Percentiles rank a stretch among this genome's conserved stretches.
Conservation (phyloP, 2,888 invertebrate genomes). For the Gryllus longicercus region DNA sequence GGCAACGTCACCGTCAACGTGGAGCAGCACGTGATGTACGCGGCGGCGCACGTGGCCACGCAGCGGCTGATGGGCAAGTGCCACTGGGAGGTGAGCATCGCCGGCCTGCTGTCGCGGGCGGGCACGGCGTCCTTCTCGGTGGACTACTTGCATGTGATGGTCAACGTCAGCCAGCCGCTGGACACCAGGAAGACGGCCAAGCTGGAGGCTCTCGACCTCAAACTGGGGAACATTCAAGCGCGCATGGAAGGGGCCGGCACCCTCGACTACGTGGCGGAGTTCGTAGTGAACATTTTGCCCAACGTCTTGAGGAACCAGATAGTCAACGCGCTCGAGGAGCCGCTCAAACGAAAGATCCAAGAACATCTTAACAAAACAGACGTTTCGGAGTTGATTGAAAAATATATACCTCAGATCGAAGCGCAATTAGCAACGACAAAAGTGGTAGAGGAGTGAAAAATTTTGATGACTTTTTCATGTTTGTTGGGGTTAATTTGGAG, state of each 20-base stretch:
- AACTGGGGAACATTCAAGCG: conserved; percentile 73
- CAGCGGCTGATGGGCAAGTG: conserved; percentile 73
- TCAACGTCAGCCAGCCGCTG: conserved; percentile 69
- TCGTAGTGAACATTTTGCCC: conserved; percentile 74
- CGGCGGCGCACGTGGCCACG: conserved; percentile 63
- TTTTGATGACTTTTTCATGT: too few relatives aligned
- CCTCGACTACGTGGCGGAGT: conserved; percentile 76
- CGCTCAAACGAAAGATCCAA: conserved; percentile 69
- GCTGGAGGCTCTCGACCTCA: conserved; percentile 71
- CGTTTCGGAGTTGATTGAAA: conserved; percentile 68
- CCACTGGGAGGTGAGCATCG: conserved; percentile 71
- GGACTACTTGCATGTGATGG: conserved; percentile 68
- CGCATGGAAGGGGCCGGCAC: conserved; percentile 84
- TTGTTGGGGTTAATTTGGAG: too few relatives aligned
- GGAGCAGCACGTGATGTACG: conserved; percentile 60
- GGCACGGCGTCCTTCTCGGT: conserved; percentile 74
- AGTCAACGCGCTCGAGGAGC: conserved; percentile 78
- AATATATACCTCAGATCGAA: conserved; percentile 65
- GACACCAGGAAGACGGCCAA: conserved; percentile 70
- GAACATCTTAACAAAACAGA: conserved; percentile 66
- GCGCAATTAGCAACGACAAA: not conserved
- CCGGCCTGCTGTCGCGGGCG: conserved; percentile 63
- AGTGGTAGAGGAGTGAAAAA: too few relatives aligned
- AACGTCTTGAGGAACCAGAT: conserved; percentile 84
- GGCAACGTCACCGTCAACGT: conserved; percentile 72